phyloP scores from a whole-genome alignment of 2,113 vertebrate species.

The Hydrolagus affinis region DNA sequence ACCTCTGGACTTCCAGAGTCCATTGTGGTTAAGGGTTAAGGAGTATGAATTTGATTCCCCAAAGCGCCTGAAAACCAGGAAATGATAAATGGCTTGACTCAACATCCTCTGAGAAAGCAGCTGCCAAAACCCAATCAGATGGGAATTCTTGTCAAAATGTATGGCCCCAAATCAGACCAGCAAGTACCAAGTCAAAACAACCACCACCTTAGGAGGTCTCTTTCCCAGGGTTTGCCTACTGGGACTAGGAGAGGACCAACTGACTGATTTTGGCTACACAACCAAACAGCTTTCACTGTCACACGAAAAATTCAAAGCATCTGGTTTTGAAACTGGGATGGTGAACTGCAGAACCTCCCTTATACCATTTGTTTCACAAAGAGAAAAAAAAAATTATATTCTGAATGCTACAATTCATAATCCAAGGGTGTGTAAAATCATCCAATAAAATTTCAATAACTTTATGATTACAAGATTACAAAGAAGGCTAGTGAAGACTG shows the following conservation, averaged over 20 bases:
- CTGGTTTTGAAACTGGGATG: not conserved
- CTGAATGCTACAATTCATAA: too few relatives aligned
- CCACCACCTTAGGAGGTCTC: constrained; percentile 1
- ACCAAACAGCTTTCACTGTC: not conserved
- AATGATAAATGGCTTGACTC: constrained; percentile 25
- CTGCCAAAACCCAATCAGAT: constrained; percentile 20
- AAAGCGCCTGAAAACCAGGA: not conserved
- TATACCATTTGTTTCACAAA: not conserved
- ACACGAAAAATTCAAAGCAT: not conserved
- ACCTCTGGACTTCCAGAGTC: not conserved
- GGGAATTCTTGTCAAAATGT: constrained; percentile 14
- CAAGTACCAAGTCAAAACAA: not conserved
- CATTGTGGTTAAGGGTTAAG: not conserved
- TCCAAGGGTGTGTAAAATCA: too few relatives aligned
- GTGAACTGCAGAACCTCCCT: not conserved
- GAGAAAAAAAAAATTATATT: too few relatives aligned
- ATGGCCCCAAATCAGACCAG: not conserved
- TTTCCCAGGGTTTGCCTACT: not conserved
- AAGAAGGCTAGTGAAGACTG: too few relatives aligned
- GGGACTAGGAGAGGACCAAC: not conserved
- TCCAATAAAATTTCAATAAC: too few relatives aligned
- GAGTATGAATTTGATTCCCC: not conserved
- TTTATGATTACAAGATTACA: too few relatives aligned
- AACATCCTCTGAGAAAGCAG: constrained; percentile 25
- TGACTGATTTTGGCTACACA: not conserved